phyloP scores from a whole-genome alignment of 2,797 vertebrate species.

The Scyliorhinus canicula region DNA sequence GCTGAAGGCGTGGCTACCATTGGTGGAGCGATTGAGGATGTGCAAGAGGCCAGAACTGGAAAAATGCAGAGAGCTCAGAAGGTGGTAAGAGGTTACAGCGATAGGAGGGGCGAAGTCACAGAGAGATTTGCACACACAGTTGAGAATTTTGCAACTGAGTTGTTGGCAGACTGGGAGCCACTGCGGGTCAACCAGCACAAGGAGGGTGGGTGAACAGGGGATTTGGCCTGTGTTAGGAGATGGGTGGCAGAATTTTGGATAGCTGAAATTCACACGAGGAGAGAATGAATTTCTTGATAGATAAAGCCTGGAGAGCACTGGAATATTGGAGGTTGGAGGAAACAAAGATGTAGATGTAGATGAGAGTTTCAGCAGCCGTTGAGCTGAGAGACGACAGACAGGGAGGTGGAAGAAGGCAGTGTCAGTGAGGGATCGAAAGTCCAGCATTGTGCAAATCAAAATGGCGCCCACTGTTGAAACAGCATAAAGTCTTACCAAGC shows the following conservation, averaged over 20 bases:
- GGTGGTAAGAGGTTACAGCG: not conserved
- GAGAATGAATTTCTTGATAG: not conserved
- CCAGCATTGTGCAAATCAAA: not conserved
- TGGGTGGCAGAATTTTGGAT: not conserved
- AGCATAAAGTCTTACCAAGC: too few species aligned
- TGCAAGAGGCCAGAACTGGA: not conserved
- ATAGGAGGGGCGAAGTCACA: not conserved
- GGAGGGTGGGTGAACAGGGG: not conserved
- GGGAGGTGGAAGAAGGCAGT: not conserved
- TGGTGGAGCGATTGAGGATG: not conserved
- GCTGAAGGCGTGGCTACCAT: not conserved
- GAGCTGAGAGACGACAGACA: not conserved
- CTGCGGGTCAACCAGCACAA: not conserved
- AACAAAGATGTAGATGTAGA: not conserved
- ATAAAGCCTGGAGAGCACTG: not conserved
- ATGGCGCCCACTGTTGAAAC: not conserved
- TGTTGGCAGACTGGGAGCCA: not conserved
- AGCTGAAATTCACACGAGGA: not conserved
- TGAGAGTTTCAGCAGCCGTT: not conserved
- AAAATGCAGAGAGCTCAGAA: not conserved
- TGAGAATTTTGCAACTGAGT: not conserved
- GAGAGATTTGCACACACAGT: not conserved
- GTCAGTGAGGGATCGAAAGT: not conserved
- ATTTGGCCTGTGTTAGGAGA: not conserved
- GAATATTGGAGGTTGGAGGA: not conserved